phyloP scores from a whole-genome alignment of 2,113 vertebrate species.

The Psephotus haematonotus region DNA sequence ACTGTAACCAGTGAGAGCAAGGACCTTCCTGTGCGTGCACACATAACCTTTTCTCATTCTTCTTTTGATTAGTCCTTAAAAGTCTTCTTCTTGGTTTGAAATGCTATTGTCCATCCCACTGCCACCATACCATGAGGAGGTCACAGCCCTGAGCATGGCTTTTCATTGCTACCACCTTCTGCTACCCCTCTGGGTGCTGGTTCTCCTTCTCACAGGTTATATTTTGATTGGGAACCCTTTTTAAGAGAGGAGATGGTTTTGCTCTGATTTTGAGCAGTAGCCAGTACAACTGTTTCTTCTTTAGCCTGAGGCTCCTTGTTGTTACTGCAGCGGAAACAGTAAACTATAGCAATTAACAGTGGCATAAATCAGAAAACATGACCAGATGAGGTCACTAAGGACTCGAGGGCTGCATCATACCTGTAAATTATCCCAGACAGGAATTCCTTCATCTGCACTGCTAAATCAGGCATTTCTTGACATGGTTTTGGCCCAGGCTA shows the following conservation, averaged over 20 bases:
- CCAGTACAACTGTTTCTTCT: neutral
- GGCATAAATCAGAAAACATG: slow-evolving; percentile 9
- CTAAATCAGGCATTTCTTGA: neutral
- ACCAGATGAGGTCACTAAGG: neutral
- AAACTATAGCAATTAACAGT: neutral
- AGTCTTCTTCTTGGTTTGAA: neutral
- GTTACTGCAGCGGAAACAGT: neutral
- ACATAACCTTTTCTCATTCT: neutral
- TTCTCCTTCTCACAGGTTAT: neutral
- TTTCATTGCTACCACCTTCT: neutral
- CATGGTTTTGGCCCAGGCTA: neutral
- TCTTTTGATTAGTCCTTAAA: neutral
- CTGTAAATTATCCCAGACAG: slow-evolving; percentile 23
- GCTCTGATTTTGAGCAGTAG: neutral
- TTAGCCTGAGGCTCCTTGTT: neutral
- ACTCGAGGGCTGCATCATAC: neutral
- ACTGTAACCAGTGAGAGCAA: neutral
- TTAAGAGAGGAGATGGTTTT: neutral
- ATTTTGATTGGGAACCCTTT: neutral
- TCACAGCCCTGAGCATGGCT: neutral
- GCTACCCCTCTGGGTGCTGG: neutral
- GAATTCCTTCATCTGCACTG: neutral
- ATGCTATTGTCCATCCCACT: neutral
- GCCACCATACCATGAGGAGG: neutral
- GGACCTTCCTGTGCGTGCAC: neutral